Evolutionary conservation across 2,888 invertebrate genomes (phyloP).

Genomic region (Nowickia ferox): DNA sequence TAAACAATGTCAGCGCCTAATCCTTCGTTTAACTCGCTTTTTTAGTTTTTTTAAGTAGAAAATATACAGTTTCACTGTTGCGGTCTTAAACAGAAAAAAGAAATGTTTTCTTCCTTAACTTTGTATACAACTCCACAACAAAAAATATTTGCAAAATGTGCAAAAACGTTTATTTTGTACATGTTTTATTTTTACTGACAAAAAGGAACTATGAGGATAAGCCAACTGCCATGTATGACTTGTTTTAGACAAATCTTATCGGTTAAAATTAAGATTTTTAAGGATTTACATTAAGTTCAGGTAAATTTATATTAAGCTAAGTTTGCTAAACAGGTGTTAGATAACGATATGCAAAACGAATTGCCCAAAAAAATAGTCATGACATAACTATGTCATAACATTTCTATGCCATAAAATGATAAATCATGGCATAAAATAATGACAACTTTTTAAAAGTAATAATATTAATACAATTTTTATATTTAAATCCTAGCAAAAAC

Average conservation of each 20-base stretch:
- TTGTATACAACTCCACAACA: constrained; percentile 26
- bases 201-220: constrained; percentile 70
- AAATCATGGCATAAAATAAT: no score
- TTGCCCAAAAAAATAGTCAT: no score
- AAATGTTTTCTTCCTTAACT: constrained; percentile 11
- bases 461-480: no score
- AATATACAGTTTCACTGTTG: constrained; percentile 15
- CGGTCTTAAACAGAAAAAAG: background rate
- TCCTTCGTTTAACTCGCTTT: constrained; percentile 53
- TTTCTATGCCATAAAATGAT: no score
- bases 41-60: background rate
- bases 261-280: constrained; percentile 42
- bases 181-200: constrained; percentile 70
- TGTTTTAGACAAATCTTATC: constrained; percentile 51
- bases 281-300: constrained; percentile 14
- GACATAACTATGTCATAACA: no score
- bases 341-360: no score
- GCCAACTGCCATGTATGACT: constrained; percentile 60
- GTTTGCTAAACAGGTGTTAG: no score
- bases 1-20: constrained; percentile 72
- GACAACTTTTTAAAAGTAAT: no score
- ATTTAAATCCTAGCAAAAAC: no score
- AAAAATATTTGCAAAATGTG: constrained; percentile 19
- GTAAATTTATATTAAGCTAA: no score
- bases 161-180: constrained; percentile 60